Conservation (phyloP, 2,797 vertebrate species). For the Clarias fuscus region DNA sequence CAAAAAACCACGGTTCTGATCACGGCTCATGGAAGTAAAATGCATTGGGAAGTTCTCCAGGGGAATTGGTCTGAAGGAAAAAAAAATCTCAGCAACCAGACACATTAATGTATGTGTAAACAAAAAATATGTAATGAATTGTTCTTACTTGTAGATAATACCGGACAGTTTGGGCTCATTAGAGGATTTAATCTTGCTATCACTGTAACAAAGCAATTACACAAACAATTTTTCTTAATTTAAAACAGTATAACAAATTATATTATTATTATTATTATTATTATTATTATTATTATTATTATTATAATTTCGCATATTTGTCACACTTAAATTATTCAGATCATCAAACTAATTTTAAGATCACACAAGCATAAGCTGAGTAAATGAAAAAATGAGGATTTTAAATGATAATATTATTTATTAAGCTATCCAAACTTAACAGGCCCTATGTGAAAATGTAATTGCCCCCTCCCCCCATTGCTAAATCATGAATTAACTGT, state of each 20-base stretch:
- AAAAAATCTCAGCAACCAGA: not conserved
- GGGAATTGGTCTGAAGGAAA: slow-evolving; percentile 46
- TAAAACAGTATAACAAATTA: not conserved
- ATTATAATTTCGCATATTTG: no score
- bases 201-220: slow-evolving; percentile 19
- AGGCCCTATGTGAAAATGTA: no score
- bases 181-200: slow-evolving; percentile 48
- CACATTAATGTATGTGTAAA: not conserved
- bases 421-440: no score
- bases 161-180: not conserved
- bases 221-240: not conserved
- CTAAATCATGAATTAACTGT: no score
- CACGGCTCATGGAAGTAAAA: slow-evolving; percentile 63
- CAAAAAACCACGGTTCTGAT: slow-evolving; percentile 75
- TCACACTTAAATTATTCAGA: no score
- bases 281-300: no score
- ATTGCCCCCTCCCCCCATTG: no score
- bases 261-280: not conserved
- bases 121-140: not conserved
- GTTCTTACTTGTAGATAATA: slow-evolving; percentile 60
- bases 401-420: no score
- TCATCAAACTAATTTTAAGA: no score
- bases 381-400: no score
- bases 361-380: no score
- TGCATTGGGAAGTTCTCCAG: slow-evolving; percentile 68